phyloP scores from a whole-genome alignment of 2,797 vertebrate genomes.

The Ctenosaura bakeri region DNA sequence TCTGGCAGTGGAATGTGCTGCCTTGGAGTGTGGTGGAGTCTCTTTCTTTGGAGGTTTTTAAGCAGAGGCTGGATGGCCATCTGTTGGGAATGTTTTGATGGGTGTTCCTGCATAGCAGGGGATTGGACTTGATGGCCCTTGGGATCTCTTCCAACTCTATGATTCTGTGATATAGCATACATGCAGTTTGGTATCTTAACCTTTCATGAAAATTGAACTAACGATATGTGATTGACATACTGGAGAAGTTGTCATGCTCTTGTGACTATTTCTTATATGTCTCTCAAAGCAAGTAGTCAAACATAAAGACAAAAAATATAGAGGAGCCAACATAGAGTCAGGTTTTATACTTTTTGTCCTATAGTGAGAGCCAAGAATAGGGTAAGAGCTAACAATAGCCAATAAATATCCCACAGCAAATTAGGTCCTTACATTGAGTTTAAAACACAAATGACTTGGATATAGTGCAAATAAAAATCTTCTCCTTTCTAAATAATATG shows the following conservation, averaged over 20 bases:
- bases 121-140: too few relatives aligned
- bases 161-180: not conserved
- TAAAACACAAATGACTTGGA: not conserved
- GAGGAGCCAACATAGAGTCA: not conserved
- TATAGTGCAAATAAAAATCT: not conserved
- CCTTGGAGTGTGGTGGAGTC: too few relatives aligned
- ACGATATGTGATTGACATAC: not conserved
- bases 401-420: not conserved
- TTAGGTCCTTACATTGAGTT: not conserved
- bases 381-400: not conserved
- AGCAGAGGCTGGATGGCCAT: too few relatives aligned
- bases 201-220: not conserved
- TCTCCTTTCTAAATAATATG: not conserved
- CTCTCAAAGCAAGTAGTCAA: not conserved
- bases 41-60: too few relatives aligned
- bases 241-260: not conserved
- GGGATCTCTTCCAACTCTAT: too few relatives aligned
- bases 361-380: not conserved
- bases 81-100: too few relatives aligned
- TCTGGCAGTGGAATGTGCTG: too few relatives aligned
- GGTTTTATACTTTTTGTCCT: not conserved
- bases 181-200: not conserved
- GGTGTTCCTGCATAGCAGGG: too few relatives aligned
- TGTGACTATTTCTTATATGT: not conserved
- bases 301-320: not conserved